These are phyloP conservation scores for Syngnathoides biaculeatus DNA, from an alignment of 2,113 vertebrate genomes.

Conservation along the genomic window DNA sequence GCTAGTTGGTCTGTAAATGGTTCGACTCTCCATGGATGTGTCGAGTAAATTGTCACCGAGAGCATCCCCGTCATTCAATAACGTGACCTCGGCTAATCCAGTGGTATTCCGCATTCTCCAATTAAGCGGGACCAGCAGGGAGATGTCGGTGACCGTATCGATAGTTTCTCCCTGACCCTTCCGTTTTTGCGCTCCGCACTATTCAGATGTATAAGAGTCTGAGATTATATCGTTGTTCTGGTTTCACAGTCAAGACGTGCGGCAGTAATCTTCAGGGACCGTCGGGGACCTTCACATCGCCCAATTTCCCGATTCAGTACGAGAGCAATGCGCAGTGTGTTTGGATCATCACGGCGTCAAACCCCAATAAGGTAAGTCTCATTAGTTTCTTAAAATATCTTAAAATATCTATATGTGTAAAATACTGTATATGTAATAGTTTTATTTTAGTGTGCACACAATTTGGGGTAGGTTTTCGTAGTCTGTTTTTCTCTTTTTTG, in stretches of 20 bases:
- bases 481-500: too few relatives aligned
- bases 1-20: conserved; percentile 21
- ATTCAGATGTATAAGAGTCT: neutral
- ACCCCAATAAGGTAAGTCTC: conserved; percentile 74
- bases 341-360: conserved; percentile 79
- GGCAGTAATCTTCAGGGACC: conserved; percentile 79
- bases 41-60: conserved; percentile 47
- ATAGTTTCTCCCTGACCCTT: conserved; percentile 58
- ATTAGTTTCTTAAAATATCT: neutral
- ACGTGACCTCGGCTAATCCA: conserved; percentile 48
- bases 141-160: conserved; percentile 57
- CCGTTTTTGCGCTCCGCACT: neutral
- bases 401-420: too few relatives aligned
- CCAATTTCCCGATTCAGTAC: conserved; percentile 80
- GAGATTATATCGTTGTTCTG: conserved; percentile 3
- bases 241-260: conserved; percentile 75
- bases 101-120: conserved; percentile 66
- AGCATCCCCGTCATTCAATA: conserved; percentile 53
- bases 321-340: conserved; percentile 81
- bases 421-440: too few relatives aligned
- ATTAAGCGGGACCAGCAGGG: conserved; percentile 52
- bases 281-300: conserved; percentile 75
- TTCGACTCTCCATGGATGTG: conserved; percentile 43
- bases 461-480: too few relatives aligned
- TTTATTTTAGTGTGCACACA: too few relatives aligned